A percentile compares a stretch with the other conserved stretches of the same genome.
These are phyloP conservation scores for Eupleurogrammus muticus DNA, from an alignment of 2,797 vertebrate genomes.

Conservation along the genomic window DNA sequence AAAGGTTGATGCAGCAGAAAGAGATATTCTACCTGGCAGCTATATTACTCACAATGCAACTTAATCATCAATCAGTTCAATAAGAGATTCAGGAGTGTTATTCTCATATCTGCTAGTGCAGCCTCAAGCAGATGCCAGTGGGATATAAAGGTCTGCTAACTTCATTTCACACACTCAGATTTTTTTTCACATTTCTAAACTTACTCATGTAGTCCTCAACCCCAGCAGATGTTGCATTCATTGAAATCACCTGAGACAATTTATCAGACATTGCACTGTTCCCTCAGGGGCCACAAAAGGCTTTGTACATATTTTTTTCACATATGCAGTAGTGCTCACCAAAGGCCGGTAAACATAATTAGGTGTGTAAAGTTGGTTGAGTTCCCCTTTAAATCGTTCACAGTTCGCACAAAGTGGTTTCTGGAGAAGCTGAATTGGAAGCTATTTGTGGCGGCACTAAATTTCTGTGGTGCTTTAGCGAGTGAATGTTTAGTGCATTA, in stretches of 20 bases:
- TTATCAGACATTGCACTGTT: background rate
- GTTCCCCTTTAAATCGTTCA: slow-evolving; percentile 20
- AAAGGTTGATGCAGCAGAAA: background rate
- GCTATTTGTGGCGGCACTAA: slow-evolving; percentile 3
- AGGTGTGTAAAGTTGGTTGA: too few relatives aligned
- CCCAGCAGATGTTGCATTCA: too few relatives aligned
- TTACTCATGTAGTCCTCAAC: too few relatives aligned
- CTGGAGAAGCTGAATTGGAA: slow-evolving; percentile 13
- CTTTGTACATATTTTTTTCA: background rate
- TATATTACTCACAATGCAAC: background rate
- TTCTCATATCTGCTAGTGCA: background rate
- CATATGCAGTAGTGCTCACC: background rate
- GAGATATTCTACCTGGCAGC: background rate
- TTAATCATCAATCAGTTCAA: background rate
- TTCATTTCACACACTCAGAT: too few relatives aligned
- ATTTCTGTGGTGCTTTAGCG: slow-evolving; percentile 30
- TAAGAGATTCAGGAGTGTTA: background rate
- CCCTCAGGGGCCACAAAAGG: background rate
- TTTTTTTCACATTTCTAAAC: too few relatives aligned
- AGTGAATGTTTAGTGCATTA: slow-evolving; percentile 18
- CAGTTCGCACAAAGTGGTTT: slow-evolving; percentile 28
- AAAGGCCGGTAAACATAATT: background rate
- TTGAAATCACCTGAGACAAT: background rate
- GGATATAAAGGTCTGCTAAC: too few relatives aligned
- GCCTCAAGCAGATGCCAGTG: too few relatives aligned